phyloP scores from a whole-genome alignment of 2,113 vertebrate genomes.

The Rattus rattus region DNA sequence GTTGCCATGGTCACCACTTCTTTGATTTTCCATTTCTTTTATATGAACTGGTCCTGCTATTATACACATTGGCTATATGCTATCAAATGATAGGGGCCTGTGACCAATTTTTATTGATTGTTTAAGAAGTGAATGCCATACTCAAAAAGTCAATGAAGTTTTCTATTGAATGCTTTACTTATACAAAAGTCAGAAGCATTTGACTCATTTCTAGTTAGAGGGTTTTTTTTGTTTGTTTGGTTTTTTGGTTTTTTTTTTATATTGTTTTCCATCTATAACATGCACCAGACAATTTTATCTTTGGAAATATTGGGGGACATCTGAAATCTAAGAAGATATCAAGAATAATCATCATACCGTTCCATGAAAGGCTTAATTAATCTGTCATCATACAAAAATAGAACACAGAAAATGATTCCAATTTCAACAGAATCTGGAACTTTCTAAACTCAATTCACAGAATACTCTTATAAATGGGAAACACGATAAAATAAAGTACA shows the following conservation, averaged over 20 bases:
- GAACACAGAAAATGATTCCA: neutral
- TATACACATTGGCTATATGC: no score
- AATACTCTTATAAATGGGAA: neutral
- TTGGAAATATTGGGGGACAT: neutral
- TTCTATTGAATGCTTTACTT: neutral
- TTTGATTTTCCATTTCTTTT: neutral
- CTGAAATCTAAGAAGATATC: neutral
- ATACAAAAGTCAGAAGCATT: conserved; percentile 10
- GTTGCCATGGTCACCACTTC: conserved; percentile 32
- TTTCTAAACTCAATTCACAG: conserved; percentile 17
- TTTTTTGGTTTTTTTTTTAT: neutral
- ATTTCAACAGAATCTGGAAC: neutral
- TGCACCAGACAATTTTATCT: neutral
- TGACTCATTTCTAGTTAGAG: conserved; percentile 31
- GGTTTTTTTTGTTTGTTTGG: no score
- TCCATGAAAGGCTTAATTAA: conserved; percentile 28
- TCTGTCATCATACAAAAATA: neutral
- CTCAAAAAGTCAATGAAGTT: neutral
- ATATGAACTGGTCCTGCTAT: neutral
- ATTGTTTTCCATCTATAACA: neutral
- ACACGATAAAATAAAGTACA: neutral
- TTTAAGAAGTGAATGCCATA: conserved; percentile 7
- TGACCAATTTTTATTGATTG: neutral
- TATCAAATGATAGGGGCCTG: no score
- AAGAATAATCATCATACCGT: neutral